These are phyloP conservation scores for Syngnathus floridae DNA, from an alignment of 2,113 vertebrate genomes.

Conservation along the genomic window DNA sequence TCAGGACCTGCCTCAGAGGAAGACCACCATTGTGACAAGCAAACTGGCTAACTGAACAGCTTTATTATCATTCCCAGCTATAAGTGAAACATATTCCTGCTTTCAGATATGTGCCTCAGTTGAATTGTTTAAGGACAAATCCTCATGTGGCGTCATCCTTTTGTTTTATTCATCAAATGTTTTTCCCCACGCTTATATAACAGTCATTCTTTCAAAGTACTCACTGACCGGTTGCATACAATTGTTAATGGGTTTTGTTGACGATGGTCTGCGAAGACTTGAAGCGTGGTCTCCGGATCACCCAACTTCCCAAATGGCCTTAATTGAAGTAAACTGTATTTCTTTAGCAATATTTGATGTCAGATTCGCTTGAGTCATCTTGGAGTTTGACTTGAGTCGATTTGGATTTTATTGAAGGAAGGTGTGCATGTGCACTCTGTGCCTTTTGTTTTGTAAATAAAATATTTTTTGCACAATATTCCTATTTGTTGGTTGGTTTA, in stretches of 20 bases:
- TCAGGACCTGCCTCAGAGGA: conserved; percentile 95
- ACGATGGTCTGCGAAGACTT: conserved; percentile 73
- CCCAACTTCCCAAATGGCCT: conserved; percentile 79
- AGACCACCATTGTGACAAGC: conserved; percentile 93
- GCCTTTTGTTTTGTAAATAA: conserved; percentile 98
- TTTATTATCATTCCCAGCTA: conserved; percentile 77
- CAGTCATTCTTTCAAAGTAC: conserved; percentile 10
- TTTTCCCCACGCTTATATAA: conserved; percentile 3
- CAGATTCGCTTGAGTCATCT: conserved; percentile 67
- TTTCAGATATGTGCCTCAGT: neutral
- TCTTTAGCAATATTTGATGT: conserved; percentile 93
- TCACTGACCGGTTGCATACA: conserved; percentile 61
- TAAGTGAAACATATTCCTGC: conserved; percentile 55
- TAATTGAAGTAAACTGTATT: conserved; percentile 80
- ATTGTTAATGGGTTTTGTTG: conserved; percentile 69
- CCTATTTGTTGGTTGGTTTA: neutral
- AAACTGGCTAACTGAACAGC: conserved; percentile 91
- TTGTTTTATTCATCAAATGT: conserved; percentile 6
- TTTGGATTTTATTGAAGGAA: conserved; percentile 72
- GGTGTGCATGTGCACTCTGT: conserved; percentile 89
- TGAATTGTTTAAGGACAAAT: conserved; percentile 23
- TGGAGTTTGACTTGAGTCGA: conserved; percentile 72
- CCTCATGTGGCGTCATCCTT: conserved; percentile 11
- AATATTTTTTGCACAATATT: conserved; percentile 94
- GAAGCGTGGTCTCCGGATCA: conserved; percentile 69